Evolutionary conservation across 2,888 invertebrate species (phyloP).

Genomic region (Campopleginae sp.): DNA sequence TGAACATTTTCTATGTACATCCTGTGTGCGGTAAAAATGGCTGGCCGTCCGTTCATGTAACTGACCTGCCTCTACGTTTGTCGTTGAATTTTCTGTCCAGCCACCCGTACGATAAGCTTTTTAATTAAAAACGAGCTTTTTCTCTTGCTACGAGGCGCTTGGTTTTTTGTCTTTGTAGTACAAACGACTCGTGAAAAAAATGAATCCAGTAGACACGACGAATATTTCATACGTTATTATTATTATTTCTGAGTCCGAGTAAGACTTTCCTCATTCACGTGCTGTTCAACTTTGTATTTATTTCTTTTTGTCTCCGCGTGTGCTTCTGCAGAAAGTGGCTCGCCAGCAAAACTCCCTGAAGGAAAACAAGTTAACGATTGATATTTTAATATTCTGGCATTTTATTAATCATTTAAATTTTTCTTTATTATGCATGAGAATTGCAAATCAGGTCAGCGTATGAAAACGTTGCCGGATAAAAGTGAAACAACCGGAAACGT

Average conservation of each 20-base stretch:
- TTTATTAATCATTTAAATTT: background rate
- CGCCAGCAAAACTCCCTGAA: background rate
- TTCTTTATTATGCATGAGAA: background rate
- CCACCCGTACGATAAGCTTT: constrained; percentile 63
- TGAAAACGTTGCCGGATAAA: constrained; percentile 9
- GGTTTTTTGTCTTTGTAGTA: constrained; percentile 13
- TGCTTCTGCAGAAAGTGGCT: background rate
- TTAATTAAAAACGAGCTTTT: constrained; percentile 73
- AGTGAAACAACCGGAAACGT: constrained; percentile 41
- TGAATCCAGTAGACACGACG: background rate
- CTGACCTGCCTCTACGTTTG: constrained; percentile 37
- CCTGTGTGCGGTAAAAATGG: constrained; percentile 35
- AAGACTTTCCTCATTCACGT: background rate
- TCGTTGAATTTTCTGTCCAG: constrained; percentile 31
- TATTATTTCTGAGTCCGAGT: background rate
- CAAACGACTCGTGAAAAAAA: constrained; percentile 14
- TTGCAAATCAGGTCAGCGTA: constrained; percentile 12
- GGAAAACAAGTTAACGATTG: background rate
- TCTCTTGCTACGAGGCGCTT: constrained; percentile 30
- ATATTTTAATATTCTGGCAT: background rate
- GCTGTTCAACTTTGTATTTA: background rate
- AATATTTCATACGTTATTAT: background rate
- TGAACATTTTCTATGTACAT: constrained; percentile 42
- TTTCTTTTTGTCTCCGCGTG: background rate
- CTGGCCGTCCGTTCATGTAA: constrained; percentile 26